phyloP scores from a whole-genome alignment of 2,888 invertebrate species.

The Electrophaes corylata region DNA sequence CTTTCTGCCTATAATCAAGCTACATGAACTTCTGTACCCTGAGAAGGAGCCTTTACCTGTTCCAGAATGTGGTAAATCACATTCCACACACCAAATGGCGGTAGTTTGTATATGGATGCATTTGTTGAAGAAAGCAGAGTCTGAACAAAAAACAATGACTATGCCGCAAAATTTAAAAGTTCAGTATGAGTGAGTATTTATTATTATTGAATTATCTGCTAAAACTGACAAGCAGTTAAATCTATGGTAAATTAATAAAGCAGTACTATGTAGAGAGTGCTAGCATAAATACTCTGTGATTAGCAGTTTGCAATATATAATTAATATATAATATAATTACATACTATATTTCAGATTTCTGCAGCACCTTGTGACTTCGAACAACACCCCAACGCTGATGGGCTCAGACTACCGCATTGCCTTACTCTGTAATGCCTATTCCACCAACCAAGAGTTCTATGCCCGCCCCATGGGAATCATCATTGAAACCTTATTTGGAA shows the following conservation, averaged over 20 bases:
- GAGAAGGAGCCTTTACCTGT: slow-evolving; percentile 95
- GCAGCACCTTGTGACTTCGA: slow-evolving; percentile 92
- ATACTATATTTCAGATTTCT: slow-evolving; percentile 86
- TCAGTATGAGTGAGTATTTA: slow-evolving; percentile 90
- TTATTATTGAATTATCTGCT: neutral
- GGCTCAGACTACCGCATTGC: slow-evolving; percentile 96
- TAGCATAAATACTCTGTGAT: neutral
- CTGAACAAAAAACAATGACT: slow-evolving; percentile 92
- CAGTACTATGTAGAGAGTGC: too few species aligned
- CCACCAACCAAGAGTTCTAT: slow-evolving; percentile 96
- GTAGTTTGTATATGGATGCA: slow-evolving; percentile 99
- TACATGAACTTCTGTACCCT: slow-evolving; percentile 96
- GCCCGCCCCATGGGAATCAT: slow-evolving; percentile 96
- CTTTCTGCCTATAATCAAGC: slow-evolving; percentile 94
- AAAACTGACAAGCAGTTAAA: neutral
- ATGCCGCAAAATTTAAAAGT: slow-evolving; percentile 92
- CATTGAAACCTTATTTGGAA: slow-evolving; percentile 92
- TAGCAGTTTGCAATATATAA: neutral
- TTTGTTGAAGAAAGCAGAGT: slow-evolving; percentile 95
- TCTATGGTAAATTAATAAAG: too few species aligned
- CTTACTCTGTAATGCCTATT: slow-evolving; percentile 96
- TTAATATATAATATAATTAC: too few species aligned
- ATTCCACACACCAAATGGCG: slow-evolving; percentile 96
- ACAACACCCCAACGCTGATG: slow-evolving; percentile 88
- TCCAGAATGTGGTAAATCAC: slow-evolving; percentile 94